Base-by-base conservation (phyloP, 2,797 vertebrate genomes). In the Enteromius viviparus region DNA sequence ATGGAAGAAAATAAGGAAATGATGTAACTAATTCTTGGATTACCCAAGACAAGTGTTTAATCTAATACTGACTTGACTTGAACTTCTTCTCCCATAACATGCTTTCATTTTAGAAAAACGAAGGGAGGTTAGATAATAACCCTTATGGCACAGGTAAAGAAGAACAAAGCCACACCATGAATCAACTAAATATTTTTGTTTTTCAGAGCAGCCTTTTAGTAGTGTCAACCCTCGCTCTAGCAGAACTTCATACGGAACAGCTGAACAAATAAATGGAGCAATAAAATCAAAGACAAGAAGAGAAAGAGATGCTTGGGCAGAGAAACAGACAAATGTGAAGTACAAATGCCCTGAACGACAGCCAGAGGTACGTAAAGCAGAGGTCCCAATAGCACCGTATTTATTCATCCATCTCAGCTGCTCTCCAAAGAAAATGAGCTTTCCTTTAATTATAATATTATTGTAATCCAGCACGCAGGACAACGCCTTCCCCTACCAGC, bases 221-320 rank as follows among this genome's bases (percentile, higher is more conserved):
- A 85, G 89, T 87, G 84, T 88, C 83, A 86, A 47, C 82, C 82
- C 81, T 85, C 34, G 1, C 70, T 88, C 81, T 86, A 84, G 85
- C 82, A 76, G 80, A 89, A 87, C 84, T 83, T 87, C 79, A 49
- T 84, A 79, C 75, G 76, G 87, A 90, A 90, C 90, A 93, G 87
- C 90, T 91, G 89, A 89, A 87, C 81, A 90, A 91, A 91, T 87
- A 91, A 85, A 86, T 75, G 62, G 40, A 47, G 58, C 71, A 65
- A 60, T 58, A 76, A 34, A 72, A 78, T 58, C 4, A 49, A 80
- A 53, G 53, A 53, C 32, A 66, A 42, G 70, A 85, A 60, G 58
- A 83, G 74, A 83, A 58, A 84, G 7, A 82, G 69, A 70, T 26
- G 58, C 45, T 29, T 65, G 37, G 17, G 42, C 21, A 76, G 40